Conservation (phyloP, 2,113 vertebrate species). For the Vulpes vulpes region DNA sequence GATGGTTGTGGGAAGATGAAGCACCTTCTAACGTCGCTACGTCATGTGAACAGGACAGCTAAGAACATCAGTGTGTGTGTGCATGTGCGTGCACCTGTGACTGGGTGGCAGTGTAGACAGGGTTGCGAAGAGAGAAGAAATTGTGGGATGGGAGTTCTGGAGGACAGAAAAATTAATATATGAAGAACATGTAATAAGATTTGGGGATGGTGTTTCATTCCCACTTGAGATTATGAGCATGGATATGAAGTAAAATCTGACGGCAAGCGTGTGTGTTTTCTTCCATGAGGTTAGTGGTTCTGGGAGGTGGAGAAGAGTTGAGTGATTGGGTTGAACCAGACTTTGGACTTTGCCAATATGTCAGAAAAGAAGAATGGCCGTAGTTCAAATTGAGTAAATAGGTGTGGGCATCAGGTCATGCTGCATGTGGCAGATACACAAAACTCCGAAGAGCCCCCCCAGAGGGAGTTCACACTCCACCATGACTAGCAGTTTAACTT, state of each 20-base stretch:
- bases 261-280: not conserved
- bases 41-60: not conserved
- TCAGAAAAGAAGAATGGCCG: not conserved
- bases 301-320: not conserved
- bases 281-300: not conserved
- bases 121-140: not conserved
- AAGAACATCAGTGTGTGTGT: rapidly evolving
- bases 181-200: not conserved
- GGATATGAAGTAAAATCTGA: not conserved
- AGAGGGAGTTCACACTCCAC: not conserved
- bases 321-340: not conserved
- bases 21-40: not conserved
- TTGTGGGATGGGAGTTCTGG: not conserved
- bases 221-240: not conserved
- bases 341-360: not conserved
- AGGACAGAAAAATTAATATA: not conserved
- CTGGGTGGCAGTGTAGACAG: not conserved
- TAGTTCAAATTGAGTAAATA: not conserved
- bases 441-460: not conserved
- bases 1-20: not conserved
- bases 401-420: not conserved
- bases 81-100: not conserved
- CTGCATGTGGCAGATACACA: not conserved
- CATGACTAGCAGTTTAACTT: not conserved
- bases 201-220: not conserved